These are phyloP conservation scores for Gymnothorax javanicus DNA, from an alignment of 2,797 vertebrate genomes.

Conservation along the genomic window DNA sequence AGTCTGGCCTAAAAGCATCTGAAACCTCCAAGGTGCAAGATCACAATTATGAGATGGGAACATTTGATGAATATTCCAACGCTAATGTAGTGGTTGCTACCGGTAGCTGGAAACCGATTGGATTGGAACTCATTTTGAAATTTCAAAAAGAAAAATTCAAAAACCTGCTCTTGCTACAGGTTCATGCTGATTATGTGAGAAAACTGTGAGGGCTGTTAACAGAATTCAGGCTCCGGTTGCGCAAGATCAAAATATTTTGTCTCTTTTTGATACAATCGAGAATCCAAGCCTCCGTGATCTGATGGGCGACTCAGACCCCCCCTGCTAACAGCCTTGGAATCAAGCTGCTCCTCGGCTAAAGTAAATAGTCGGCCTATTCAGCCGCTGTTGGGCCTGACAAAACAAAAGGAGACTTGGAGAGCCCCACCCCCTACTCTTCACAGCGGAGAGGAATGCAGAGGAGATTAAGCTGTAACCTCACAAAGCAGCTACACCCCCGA, in stretches of 20 bases:
- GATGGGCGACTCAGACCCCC: not conserved
- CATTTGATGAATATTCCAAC: too few species aligned
- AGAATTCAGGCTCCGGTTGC: not conserved
- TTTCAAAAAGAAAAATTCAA: too few species aligned
- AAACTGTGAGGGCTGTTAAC: not conserved
- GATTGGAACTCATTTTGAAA: too few species aligned
- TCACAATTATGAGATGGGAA: too few species aligned
- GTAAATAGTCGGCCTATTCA: conserved; percentile 13
- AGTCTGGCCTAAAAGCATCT: too few species aligned
- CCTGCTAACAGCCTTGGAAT: not conserved
- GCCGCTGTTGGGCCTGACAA: conserved; percentile 1
- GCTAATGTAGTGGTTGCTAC: too few species aligned
- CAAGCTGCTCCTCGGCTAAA: conserved; percentile 9
- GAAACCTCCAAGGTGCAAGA: too few species aligned
- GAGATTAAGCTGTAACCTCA: not conserved
- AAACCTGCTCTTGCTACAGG: too few species aligned
- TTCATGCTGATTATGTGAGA: not conserved
- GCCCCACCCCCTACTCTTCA: conserved; percentile 19
- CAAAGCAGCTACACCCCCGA: not conserved
- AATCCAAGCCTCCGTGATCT: not conserved
- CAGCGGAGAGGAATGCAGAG: conserved; percentile 11
- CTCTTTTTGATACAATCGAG: not conserved
- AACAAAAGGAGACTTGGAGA: conserved; percentile 24
- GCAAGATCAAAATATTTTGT: not conserved
- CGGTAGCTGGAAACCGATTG: too few species aligned